Percentiles rank a stretch among this genome's conserved stretches.
Evolutionary conservation across 2,797 vertebrate genomes (phyloP).

Genomic region (Caiman crocodilus): DNA sequence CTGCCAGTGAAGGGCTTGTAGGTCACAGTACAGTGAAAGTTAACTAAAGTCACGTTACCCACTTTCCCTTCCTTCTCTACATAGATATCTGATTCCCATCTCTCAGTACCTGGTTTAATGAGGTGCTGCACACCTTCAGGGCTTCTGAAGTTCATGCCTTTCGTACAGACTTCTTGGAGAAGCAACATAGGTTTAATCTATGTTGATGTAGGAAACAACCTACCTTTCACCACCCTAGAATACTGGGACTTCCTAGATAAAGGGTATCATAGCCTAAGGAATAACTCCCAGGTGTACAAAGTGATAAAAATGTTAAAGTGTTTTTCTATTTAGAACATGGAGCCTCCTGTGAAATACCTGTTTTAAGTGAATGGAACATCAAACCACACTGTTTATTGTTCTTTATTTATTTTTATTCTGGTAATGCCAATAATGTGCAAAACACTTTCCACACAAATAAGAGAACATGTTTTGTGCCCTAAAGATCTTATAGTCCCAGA

Average conservation of each 20-base stretch:
- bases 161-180: not conserved
- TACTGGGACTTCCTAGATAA: not conserved
- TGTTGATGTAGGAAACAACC: not conserved
- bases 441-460: not conserved
- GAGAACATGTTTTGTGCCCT: not conserved
- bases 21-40: not conserved
- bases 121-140: not conserved
- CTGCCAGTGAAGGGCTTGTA: fast-evolving
- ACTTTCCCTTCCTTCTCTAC: not conserved
- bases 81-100: not conserved
- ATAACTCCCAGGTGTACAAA: not conserved
- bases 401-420: constrained; percentile 27
- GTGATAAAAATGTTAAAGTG: not conserved
- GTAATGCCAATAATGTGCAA: not conserved
- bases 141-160: not conserved
- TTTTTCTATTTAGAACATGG: not conserved
- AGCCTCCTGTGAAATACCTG: not conserved
- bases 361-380: not conserved
- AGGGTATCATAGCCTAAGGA: not conserved
- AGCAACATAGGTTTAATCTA: not conserved
- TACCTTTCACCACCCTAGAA: not conserved
- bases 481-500: not conserved
- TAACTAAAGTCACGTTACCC: not conserved
- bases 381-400: constrained; percentile 10
- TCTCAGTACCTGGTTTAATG: not conserved